Conservation (phyloP, 2,113 vertebrate species). For the Myrmecobius fasciatus region DNA sequence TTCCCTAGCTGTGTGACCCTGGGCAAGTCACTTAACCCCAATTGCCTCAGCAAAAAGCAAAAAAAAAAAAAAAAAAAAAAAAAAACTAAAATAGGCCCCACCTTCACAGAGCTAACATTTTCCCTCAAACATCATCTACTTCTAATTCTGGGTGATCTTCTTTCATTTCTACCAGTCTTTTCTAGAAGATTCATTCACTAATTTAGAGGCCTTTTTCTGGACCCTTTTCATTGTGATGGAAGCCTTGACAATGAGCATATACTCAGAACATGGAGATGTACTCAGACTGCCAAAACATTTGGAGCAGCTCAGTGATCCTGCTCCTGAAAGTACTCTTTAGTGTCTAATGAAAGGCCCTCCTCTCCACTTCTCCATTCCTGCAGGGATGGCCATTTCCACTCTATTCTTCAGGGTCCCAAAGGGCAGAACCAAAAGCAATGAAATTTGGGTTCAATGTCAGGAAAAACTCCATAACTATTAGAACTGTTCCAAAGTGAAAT, state of each 20-base stretch:
- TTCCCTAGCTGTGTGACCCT: no score
- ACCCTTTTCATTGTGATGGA: background rate
- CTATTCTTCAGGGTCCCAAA: background rate
- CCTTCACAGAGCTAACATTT: background rate
- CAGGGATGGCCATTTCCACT: background rate
- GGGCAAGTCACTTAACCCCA: no score
- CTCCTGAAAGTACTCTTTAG: background rate
- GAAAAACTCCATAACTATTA: background rate
- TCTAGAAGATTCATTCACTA: background rate
- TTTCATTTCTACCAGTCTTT: background rate
- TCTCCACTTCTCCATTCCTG: background rate
- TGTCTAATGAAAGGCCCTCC: background rate
- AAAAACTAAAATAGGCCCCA: constrained; percentile 1
- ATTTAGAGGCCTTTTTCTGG: background rate
- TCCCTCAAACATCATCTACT: background rate
- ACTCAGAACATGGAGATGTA: background rate
- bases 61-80: no score
- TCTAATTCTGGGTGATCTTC: background rate
- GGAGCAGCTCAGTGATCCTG: background rate
- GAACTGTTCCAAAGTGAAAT: background rate
- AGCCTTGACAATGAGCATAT: background rate
- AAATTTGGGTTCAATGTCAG: background rate
- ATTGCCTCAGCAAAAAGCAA: no score
- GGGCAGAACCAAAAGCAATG: background rate
- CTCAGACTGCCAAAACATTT: background rate